Evolutionary conservation across 2,888 invertebrate genomes (phyloP), one percentile per base, ranked within the genome.

Genomic region (Elgonia sp.): DNA sequence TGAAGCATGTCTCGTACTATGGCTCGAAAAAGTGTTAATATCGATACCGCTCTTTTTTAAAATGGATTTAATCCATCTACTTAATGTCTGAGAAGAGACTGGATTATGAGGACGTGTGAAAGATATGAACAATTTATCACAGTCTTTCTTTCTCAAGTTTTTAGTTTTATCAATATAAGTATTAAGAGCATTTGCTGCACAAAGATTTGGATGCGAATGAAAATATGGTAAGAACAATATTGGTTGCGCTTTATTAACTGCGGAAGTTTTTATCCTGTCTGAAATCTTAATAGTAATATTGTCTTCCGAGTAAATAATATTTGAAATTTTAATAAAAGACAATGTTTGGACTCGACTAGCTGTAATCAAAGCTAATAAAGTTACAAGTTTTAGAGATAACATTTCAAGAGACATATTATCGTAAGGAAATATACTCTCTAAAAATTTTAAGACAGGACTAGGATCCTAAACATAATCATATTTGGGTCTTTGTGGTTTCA

Each of bases 381-480:
- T 62, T 2, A 65, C 40, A 29, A 40, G 8, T 42, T 42, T 65
- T n/a, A 65, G n/a, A 1, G 65, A n/a, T n/a, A n/a, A n/a, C n/a
- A n/a, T n/a, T n/a, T n/a, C n/a, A n/a, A n/a, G n/a, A n/a, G n/a
- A n/a, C n/a, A n/a, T n/a, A n/a, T n/a, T n/a, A n/a, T n/a, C n/a
- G n/a, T n/a, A n/a, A n/a, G n/a, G n/a, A n/a, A n/a, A n/a, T n/a
- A n/a, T n/a, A n/a, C n/a, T n/a, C n/a, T n/a, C n/a, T n/a, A 65
- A 5, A 39, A n/a, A 29, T 65, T 65, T 20, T 20, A 18, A 65
- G 0, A 20, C 4, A 20, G 14, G 18, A 0, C 9, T 21, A 4
- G 46, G 46, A 21, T 69, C 69, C 50, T 46, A 69, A 21, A 50
- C 46, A 8, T 18, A 50, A 1, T 76, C 57, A 39, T 63, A 63